phyloP scores from a whole-genome alignment of 1,140 invertebrate genomes.

The Phymorhynchus buccinoides region DNA sequence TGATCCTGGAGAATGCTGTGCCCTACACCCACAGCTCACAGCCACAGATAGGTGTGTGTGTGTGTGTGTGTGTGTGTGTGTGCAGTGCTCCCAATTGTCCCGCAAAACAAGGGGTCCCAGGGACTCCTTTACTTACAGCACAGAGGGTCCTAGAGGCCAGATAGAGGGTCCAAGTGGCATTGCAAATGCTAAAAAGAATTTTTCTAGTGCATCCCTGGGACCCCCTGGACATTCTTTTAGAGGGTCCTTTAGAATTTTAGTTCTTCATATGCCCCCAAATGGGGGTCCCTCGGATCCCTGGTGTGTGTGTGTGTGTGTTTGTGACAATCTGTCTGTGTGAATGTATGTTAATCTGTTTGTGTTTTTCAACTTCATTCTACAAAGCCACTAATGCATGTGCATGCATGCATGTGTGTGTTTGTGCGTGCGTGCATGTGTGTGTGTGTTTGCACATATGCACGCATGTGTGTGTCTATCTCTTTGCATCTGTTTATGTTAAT shows the following conservation, averaged over 20 bases:
- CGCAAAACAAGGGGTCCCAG: no score
- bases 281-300: no score
- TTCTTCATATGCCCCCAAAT: no score
- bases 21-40: constrained; percentile 47
- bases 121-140: no score
- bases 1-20: constrained; percentile 46
- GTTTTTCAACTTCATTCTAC: neutral
- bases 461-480: neutral
- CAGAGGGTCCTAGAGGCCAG: no score
- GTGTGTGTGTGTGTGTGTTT: constrained; percentile 2
- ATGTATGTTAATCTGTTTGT: neutral
- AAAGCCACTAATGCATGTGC: neutral
- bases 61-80: neutral
- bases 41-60: constrained; percentile 44
- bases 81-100: no score
- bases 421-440: neutral
- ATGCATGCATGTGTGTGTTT: neutral
- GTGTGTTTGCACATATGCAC: neutral
- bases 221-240: no score
- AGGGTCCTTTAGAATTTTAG: no score
- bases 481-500: neutral
- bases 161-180: no score
- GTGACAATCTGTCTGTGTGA: neutral
- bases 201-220: no score
- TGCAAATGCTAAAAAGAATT: no score